Conservation (phyloP, 2,797 vertebrate genomes). For the Acridotheres tristis region DNA sequence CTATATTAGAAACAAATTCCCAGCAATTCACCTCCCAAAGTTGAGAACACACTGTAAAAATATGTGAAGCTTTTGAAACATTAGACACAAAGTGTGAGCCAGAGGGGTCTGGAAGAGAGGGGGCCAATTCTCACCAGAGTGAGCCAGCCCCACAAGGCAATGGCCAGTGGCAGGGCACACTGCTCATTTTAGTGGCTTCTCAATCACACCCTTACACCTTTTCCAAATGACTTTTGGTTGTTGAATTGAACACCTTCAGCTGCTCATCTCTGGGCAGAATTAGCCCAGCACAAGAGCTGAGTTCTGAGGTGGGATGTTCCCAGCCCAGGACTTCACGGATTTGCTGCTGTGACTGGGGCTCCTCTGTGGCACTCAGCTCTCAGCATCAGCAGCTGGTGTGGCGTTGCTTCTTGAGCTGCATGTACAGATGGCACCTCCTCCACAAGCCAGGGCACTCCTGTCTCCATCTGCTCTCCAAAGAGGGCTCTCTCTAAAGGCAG, state of each 20-base stretch:
- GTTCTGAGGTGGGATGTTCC: not conserved
- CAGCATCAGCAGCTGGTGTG: not conserved
- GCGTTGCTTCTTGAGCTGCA: not conserved
- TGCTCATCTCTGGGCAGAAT: not conserved
- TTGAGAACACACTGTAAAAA: not conserved
- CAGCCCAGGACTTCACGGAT: not conserved
- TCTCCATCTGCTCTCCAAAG: not conserved
- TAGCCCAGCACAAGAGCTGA: not conserved
- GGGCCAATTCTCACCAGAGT: fast-evolving
- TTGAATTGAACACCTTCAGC: not conserved
- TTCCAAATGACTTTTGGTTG: not conserved
- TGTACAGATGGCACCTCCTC: not conserved
- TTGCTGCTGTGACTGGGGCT: not conserved
- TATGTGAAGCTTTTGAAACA: not conserved
- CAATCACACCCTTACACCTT: not conserved
- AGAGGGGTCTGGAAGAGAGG: not conserved
- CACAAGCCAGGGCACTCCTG: not conserved
- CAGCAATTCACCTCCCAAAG: not conserved
- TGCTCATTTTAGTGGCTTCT: not conserved
- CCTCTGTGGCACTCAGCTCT: not conserved
- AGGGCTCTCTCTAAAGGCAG: not conserved
- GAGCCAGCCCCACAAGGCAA: fast-evolving
- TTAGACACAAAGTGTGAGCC: not conserved
- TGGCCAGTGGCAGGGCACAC: not conserved
- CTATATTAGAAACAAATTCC: conserved; percentile 2